Evolutionary conservation across 1,140 invertebrate species (phyloP).

Genomic region (Colletes latitarsis): DNA sequence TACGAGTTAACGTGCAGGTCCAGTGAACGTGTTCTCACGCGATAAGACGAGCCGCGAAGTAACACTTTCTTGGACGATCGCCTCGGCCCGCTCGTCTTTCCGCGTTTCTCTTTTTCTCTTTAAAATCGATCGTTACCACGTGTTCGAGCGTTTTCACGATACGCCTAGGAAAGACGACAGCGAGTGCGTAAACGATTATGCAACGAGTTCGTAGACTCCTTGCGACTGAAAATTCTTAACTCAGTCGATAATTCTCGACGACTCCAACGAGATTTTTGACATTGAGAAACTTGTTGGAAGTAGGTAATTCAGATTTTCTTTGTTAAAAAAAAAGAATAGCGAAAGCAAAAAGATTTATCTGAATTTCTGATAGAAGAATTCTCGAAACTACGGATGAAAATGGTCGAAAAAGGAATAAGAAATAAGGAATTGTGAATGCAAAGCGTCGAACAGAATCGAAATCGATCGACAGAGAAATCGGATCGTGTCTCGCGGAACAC

Average conservation of each 20-base stretch:
- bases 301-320: too few species aligned
- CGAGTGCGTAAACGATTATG: constrained; percentile 25
- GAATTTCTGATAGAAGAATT: too few species aligned
- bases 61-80: constrained; percentile 33
- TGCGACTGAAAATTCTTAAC: not conserved
- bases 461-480: constrained; percentile 13
- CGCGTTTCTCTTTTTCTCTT: constrained; percentile 60
- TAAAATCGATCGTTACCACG: constrained; percentile 48
- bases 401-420: too few species aligned
- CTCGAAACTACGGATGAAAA: too few species aligned
- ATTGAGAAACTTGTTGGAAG: too few species aligned
- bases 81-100: constrained; percentile 40
- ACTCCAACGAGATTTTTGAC: too few species aligned
- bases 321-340: too few species aligned
- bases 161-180: constrained; percentile 27
- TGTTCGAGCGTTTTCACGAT: constrained; percentile 15
- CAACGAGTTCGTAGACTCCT: constrained; percentile 4
- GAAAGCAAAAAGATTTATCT: too few species aligned
- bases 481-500: not conserved
- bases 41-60: constrained; percentile 2
- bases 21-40: not conserved
- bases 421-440: too few species aligned
- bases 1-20: not conserved
- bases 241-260: not conserved
- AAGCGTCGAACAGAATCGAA: not conserved